phyloP scores from a whole-genome alignment of 2,888 invertebrate species.

The Drosophila testacea region DNA sequence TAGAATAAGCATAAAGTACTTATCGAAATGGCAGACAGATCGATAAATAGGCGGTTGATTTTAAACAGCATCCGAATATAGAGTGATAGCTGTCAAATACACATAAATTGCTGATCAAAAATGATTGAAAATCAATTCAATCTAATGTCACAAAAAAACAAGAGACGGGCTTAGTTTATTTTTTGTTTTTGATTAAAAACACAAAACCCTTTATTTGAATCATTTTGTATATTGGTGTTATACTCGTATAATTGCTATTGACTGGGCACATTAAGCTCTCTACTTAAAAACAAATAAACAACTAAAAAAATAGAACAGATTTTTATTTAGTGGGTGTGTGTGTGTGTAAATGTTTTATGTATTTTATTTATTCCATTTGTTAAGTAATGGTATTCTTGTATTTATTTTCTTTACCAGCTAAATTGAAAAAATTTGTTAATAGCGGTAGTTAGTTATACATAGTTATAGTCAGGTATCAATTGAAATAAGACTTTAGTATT shows the following conservation, averaged over 20 bases:
- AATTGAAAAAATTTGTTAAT: slow-evolving; percentile 66
- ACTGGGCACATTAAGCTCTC: slow-evolving; percentile 79
- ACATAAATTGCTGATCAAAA: neutral
- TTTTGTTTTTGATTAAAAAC: slow-evolving; percentile 46
- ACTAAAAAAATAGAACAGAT: slow-evolving; percentile 30
- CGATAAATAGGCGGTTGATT: neutral
- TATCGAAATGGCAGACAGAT: neutral
- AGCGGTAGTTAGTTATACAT: slow-evolving; percentile 54
- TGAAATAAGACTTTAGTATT: slow-evolving; percentile 64
- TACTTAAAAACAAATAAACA: slow-evolving; percentile 71
- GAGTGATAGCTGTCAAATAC: neutral
- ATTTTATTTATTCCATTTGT: slow-evolving; percentile 13
- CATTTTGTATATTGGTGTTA: slow-evolving; percentile 74
- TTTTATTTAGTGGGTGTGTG: slow-evolving; percentile 34
- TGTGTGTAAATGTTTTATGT: slow-evolving; percentile 28
- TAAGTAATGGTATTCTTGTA: neutral
- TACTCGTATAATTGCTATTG: slow-evolving; percentile 62
- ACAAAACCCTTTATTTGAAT: slow-evolving; percentile 65
- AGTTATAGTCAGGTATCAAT: slow-evolving; percentile 76
- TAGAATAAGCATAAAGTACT: neutral
- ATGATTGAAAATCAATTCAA: neutral
- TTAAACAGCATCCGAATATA: neutral
- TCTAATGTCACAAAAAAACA: neutral
- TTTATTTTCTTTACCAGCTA: slow-evolving; percentile 42
- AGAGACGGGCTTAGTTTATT: neutral